phyloP scores from a whole-genome alignment of 2,888 invertebrate species.

The Diachrysia chrysitis region DNA sequence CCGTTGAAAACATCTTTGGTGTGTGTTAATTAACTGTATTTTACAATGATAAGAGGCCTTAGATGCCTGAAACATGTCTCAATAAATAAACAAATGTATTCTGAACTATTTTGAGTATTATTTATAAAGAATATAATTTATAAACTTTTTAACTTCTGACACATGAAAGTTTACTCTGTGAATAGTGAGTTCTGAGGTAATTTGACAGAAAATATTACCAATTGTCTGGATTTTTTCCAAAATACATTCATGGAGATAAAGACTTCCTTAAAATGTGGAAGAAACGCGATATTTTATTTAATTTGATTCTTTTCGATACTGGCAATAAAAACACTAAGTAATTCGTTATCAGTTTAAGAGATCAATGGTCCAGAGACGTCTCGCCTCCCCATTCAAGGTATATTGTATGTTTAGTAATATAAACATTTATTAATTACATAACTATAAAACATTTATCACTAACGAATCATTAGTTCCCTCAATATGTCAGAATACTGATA shows the following conservation, averaged over 20 bases:
- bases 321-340: constrained; percentile 32
- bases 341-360: constrained; percentile 72
- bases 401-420: constrained; percentile 49
- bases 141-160: no score
- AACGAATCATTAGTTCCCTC: constrained; percentile 30
- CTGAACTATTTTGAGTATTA: no score
- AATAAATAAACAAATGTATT: no score
- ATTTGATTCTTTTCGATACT: constrained; percentile 18
- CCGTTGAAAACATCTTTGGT: no score
- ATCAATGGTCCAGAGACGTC: constrained; percentile 62
- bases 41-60: not conserved
- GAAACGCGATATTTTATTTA: constrained; percentile 10
- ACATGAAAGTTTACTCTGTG: no score
- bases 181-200: no score
- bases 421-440: constrained; percentile 45
- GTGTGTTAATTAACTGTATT: no score
- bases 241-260: no score
- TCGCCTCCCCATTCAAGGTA: constrained; percentile 59
- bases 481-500: constrained; percentile 9
- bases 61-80: no score
- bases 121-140: no score
- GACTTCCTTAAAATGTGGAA: not conserved
- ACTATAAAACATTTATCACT: constrained; percentile 56
- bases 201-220: no score
- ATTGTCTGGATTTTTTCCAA: no score